phyloP scores from a whole-genome alignment of 2,888 invertebrate species.

The Empis stercorea region DNA sequence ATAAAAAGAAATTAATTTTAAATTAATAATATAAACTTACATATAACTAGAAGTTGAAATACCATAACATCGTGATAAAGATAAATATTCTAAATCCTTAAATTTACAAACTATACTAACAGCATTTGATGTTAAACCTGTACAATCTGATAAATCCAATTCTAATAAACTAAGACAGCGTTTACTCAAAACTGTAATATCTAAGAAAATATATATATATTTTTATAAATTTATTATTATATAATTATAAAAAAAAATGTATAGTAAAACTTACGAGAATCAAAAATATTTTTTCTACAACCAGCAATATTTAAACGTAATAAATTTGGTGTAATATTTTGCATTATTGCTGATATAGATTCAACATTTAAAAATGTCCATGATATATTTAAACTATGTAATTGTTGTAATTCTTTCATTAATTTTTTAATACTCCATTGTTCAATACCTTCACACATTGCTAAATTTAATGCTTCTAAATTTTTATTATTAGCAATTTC shows the following conservation, averaged over 20 bases:
- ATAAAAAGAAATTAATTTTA: slow-evolving; percentile 4
- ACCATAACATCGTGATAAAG: slow-evolving; percentile 68
- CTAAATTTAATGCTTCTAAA: slow-evolving; percentile 69
- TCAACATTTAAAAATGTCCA: slow-evolving; percentile 60
- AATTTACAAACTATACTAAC: slow-evolving; percentile 45
- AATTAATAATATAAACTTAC: slow-evolving; percentile 40
- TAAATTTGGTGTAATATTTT: slow-evolving; percentile 48
- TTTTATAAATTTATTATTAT: not conserved
- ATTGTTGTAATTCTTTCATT: slow-evolving; percentile 37
- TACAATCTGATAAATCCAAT: slow-evolving; percentile 81
- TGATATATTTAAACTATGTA: slow-evolving; percentile 58
- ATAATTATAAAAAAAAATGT: not conserved
- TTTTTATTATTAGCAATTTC: slow-evolving; percentile 53
- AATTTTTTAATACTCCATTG: slow-evolving; percentile 49
- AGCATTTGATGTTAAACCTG: slow-evolving; percentile 49
- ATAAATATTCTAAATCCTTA: slow-evolving; percentile 57
- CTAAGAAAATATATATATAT: too few relatives aligned
- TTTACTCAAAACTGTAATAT: slow-evolving; percentile 48
- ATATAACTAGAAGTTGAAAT: slow-evolving; percentile 55
- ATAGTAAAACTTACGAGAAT: slow-evolving; percentile 48
- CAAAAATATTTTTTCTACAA: slow-evolving; percentile 59
- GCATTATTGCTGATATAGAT: slow-evolving; percentile 47
- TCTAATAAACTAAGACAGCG: slow-evolving; percentile 63
- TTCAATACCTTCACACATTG: slow-evolving; percentile 65
- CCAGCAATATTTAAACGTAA: slow-evolving; percentile 72